phyloP scores from a whole-genome alignment of 2,113 vertebrate species.

The Myiozetetes cayanensis region DNA sequence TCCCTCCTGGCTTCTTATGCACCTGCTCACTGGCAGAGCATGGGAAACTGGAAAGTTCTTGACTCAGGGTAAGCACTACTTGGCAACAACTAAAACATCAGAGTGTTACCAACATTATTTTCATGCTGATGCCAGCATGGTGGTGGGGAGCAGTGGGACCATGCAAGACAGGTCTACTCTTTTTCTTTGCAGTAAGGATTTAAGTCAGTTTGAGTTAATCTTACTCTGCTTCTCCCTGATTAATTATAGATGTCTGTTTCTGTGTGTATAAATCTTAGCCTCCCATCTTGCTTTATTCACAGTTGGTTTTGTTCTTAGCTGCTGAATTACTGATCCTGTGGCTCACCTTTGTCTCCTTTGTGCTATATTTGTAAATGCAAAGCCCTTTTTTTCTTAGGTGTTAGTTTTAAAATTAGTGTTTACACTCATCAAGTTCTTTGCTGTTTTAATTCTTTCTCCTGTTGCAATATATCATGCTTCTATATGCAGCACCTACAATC shows the following conservation, averaged over 20 bases:
- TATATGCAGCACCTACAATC: background rate
- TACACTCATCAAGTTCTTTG: background rate
- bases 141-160: background rate
- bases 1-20: background rate
- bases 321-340: background rate
- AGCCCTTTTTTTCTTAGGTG: background rate
- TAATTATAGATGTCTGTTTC: background rate
- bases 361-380: background rate
- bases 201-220: background rate
- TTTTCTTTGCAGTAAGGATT: background rate
- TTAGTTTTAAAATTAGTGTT: background rate
- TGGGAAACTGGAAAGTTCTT: background rate
- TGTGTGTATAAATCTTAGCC: background rate
- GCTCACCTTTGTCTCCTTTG: background rate
- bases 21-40: background rate
- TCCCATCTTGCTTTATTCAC: background rate
- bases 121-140: background rate
- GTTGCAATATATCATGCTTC: background rate
- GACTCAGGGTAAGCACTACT: background rate
- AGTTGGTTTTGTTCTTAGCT: background rate
- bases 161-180: fast-evolving
- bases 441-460: background rate
- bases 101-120: background rate
- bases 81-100: background rate
- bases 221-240: background rate